phyloP scores from a whole-genome alignment of 2,888 invertebrate genomes.

The Drosophila paranaensis region DNA sequence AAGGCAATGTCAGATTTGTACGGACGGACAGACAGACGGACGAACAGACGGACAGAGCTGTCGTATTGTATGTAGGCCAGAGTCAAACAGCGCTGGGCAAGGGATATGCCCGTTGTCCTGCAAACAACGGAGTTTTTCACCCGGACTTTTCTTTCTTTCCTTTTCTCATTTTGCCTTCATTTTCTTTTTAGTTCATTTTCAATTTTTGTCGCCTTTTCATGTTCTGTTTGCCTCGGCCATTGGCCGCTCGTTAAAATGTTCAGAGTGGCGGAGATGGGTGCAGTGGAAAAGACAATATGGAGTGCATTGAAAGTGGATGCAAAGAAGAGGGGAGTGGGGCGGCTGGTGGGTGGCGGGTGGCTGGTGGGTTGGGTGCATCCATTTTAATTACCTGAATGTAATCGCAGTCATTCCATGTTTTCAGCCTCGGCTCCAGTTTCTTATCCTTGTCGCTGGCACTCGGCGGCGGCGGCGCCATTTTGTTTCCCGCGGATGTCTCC shows the following conservation, averaged over 20 bases:
- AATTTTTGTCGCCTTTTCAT: slow-evolving; percentile 60
- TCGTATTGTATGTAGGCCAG: slow-evolving; percentile 28
- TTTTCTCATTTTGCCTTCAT: slow-evolving; percentile 27
- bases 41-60: slow-evolving; percentile 9
- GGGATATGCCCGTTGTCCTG: slow-evolving; percentile 7
- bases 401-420: slow-evolving; percentile 94
- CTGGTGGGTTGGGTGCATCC: slow-evolving; percentile 2
- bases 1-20: slow-evolving; percentile 55
- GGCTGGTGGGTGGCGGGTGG: slow-evolving; percentile 1
- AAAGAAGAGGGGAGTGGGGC: neutral
- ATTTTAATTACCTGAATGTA: slow-evolving; percentile 88
- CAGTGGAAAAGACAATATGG: slow-evolving; percentile 20
- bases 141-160: slow-evolving; percentile 40
- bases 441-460: slow-evolving; percentile 86
- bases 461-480: slow-evolving; percentile 86
- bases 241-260: slow-evolving; percentile 61
- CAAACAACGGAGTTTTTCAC: slow-evolving; percentile 68
- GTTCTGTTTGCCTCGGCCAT: slow-evolving; percentile 16
- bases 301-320: slow-evolving; percentile 8
- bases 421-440: slow-evolving; percentile 85
- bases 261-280: neutral
- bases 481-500: slow-evolving; percentile 86
- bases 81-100: slow-evolving; percentile 31
- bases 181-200: slow-evolving; percentile 39
- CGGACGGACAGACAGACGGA: slow-evolving; percentile 5